phyloP scores from a whole-genome alignment of 1,140 invertebrate genomes.

The Drosophila ambigua region DNA sequence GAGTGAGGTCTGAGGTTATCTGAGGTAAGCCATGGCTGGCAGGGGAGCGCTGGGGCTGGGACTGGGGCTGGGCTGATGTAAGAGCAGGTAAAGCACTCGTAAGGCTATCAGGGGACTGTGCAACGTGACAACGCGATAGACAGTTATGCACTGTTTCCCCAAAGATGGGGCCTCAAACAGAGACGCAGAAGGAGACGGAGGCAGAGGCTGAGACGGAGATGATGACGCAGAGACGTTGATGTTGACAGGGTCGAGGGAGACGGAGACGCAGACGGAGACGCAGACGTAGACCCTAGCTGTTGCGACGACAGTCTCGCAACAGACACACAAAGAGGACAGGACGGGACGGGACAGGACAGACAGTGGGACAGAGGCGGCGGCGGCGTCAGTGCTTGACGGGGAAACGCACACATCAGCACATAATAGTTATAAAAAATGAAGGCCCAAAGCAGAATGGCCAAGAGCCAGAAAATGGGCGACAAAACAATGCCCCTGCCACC shows the following conservation, averaged over 20 bases:
- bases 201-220: background rate
- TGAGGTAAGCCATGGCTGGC: too few relatives aligned
- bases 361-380: background rate
- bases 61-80: too few relatives aligned
- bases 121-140: constrained; percentile 58
- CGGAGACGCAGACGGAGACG: background rate
- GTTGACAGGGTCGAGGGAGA: background rate
- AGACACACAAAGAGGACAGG: constrained; percentile 35
- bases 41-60: too few relatives aligned
- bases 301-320: constrained; percentile 9
- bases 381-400: background rate
- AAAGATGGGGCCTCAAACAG: constrained; percentile 1
- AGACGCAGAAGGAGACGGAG: background rate
- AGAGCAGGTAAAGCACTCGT: too few relatives aligned
- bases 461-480: constrained; percentile 35
- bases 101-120: constrained; percentile 4
- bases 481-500: constrained; percentile 36
- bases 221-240: too few relatives aligned
- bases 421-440: constrained; percentile 76
- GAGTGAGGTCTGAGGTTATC: too few relatives aligned
- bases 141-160: constrained; percentile 47
- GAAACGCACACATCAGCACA: constrained; percentile 78
- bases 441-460: constrained; percentile 59
- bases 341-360: background rate
- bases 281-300: constrained; percentile 1